Conservation (phyloP, 2,888 invertebrate genomes). For the Charanyca ferruginea region DNA sequence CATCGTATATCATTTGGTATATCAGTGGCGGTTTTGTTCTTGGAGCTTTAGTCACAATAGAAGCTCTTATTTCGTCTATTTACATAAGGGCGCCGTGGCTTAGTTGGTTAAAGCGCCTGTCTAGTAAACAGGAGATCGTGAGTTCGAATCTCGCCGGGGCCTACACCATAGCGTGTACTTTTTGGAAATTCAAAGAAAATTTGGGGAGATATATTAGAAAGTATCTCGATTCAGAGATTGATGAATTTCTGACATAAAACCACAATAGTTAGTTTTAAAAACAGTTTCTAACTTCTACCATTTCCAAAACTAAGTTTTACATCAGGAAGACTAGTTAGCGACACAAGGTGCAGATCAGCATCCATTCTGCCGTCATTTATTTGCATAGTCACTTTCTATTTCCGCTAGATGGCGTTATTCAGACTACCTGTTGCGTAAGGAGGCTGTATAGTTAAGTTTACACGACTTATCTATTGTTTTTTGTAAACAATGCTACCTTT, state of each 20-base stretch:
- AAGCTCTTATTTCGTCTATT: not conserved
- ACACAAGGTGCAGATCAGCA: conserved; percentile 70
- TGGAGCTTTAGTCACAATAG: not conserved
- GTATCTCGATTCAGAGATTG: not conserved
- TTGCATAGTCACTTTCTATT: conserved; percentile 86
- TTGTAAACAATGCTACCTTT: conserved; percentile 59
- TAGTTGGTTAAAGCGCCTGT: conserved; percentile 90
- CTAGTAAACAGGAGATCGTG: conserved; percentile 90
- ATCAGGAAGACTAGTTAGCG: conserved; percentile 76
- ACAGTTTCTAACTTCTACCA: conserved; percentile 49
- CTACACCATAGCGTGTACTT: conserved; percentile 25
- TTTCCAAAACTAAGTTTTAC: conserved; percentile 72
- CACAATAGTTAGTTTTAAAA: not conserved
- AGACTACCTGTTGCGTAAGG: conserved; percentile 60
- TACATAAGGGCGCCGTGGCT: conserved; percentile 82
- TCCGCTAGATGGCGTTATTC: conserved; percentile 81
- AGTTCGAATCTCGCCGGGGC: conserved; percentile 82
- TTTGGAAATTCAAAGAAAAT: conserved; percentile 15
- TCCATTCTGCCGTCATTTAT: conserved; percentile 77
- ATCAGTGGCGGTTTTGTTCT: not conserved
- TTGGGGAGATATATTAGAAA: not conserved
- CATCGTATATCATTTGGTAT: too few relatives aligned
- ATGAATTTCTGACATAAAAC: not conserved
- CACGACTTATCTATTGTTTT: conserved; percentile 59
- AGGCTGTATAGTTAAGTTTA: conserved; percentile 45